Percentiles rank a stretch among this genome's conserved stretches.
Conservation (phyloP, 2,113 vertebrate species). For the Camelus bactrianus region DNA sequence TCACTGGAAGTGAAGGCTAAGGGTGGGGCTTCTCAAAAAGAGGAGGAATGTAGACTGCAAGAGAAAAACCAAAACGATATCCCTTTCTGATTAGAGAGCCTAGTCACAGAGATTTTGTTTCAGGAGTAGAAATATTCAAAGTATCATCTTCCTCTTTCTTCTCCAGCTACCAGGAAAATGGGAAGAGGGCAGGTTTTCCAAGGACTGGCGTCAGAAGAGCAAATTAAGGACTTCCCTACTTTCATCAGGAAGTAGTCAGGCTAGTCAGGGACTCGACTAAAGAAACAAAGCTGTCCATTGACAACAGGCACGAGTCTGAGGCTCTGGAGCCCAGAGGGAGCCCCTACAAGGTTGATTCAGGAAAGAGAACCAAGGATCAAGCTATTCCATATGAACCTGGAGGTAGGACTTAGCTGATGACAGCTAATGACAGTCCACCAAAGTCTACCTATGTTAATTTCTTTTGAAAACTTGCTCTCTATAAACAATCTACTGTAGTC, state of each 20-base stretch:
- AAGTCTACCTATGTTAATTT: background rate
- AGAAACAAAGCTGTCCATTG: background rate
- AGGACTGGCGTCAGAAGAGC: background rate
- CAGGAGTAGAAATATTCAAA: background rate
- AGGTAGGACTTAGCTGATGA: background rate
- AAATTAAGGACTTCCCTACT: background rate
- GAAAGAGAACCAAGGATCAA: background rate
- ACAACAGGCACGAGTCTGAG: background rate
- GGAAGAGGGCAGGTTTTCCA: background rate
- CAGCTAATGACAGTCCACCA: background rate
- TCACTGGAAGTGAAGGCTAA: background rate
- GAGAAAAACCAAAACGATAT: background rate
- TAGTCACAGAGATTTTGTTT: background rate
- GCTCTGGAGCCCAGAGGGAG: background rate
- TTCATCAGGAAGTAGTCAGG: background rate
- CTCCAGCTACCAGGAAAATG: background rate
- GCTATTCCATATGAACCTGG: background rate
- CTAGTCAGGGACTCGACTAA: background rate
- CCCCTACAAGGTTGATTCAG: background rate
- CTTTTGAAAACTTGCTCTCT: background rate
- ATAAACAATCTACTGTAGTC: background rate
- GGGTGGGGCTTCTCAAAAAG: background rate
- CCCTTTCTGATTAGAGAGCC: background rate
- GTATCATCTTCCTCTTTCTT: background rate
- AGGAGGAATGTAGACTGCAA: background rate